These are phyloP conservation scores for Monodelphis domestica DNA, from an alignment of 2,797 vertebrate species.

Conservation along the genomic window DNA sequence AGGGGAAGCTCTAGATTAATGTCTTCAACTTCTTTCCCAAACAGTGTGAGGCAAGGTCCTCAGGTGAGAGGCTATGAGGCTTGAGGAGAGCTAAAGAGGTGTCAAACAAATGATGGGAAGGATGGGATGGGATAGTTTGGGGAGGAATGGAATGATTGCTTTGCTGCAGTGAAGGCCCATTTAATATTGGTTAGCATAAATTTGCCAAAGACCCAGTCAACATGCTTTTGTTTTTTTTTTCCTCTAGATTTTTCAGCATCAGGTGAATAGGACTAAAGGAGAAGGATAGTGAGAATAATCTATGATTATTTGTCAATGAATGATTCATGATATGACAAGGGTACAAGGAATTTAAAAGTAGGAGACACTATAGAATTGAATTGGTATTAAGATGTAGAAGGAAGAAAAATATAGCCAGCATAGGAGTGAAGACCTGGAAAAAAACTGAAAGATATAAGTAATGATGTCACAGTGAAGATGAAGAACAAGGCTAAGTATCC, in stretches of 20 bases:
- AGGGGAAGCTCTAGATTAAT: neutral
- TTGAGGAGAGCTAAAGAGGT: neutral
- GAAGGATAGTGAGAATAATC: neutral
- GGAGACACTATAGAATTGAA: neutral
- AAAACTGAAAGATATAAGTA: neutral
- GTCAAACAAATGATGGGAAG: neutral
- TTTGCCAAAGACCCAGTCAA: neutral
- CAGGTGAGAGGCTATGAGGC: neutral
- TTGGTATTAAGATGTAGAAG: neutral
- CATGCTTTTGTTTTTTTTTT: neutral
- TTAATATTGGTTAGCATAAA: neutral
- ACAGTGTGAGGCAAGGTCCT: neutral
- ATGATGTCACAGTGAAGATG: neutral
- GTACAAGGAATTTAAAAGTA: neutral
- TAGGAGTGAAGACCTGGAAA: neutral
- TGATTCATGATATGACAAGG: neutral
- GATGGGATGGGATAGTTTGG: neutral
- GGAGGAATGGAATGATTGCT: neutral
- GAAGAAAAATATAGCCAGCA: neutral
- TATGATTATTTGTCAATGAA: neutral
- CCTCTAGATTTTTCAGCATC: neutral
- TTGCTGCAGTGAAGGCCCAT: neutral
- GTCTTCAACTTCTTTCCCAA: neutral
- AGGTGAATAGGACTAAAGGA: neutral
- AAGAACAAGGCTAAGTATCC: neutral